A percentile compares a stretch with the other conserved stretches of the same genome.
Conservation (phyloP, 2,888 invertebrate species). For the Antitype chi region DNA sequence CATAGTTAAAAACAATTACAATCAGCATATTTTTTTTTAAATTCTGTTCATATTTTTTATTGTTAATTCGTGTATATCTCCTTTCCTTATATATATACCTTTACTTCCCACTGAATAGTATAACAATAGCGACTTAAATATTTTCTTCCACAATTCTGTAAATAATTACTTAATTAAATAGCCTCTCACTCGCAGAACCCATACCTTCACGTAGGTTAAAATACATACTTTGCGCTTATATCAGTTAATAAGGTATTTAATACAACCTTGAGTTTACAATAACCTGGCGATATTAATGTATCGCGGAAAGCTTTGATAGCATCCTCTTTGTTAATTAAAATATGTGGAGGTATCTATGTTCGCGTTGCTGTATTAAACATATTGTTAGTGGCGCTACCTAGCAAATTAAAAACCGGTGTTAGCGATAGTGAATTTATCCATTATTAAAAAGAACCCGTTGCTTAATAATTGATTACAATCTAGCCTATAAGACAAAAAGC, state of each 20-base stretch:
- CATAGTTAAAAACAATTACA: too few relatives aligned
- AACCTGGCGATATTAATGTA: constrained; percentile 35
- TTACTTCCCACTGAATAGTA: background rate
- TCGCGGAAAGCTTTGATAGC: constrained; percentile 35
- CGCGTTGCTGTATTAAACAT: constrained; percentile 13
- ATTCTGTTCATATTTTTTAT: too few relatives aligned
- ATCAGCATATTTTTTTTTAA: too few relatives aligned
- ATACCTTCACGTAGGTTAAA: background rate
- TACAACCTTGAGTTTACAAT: constrained; percentile 46
- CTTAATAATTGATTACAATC: too few relatives aligned
- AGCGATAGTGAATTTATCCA: background rate
- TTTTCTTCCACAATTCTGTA: background rate
- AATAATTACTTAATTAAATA: constrained; percentile 13
- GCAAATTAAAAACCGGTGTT: background rate
- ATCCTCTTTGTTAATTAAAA: constrained; percentile 50
- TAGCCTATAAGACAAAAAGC: too few relatives aligned
- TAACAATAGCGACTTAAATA: background rate
- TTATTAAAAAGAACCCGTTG: too few relatives aligned
- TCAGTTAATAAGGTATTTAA: constrained; percentile 48
- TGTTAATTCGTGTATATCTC: too few relatives aligned
- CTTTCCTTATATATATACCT: too few relatives aligned
- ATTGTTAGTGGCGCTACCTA: constrained; percentile 13
- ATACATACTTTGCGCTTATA: constrained; percentile 41
- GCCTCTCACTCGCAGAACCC: background rate
- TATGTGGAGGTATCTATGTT: constrained; percentile 7